phyloP scores from a whole-genome alignment of 2,797 vertebrate species.

The Bradypus variegatus region DNA sequence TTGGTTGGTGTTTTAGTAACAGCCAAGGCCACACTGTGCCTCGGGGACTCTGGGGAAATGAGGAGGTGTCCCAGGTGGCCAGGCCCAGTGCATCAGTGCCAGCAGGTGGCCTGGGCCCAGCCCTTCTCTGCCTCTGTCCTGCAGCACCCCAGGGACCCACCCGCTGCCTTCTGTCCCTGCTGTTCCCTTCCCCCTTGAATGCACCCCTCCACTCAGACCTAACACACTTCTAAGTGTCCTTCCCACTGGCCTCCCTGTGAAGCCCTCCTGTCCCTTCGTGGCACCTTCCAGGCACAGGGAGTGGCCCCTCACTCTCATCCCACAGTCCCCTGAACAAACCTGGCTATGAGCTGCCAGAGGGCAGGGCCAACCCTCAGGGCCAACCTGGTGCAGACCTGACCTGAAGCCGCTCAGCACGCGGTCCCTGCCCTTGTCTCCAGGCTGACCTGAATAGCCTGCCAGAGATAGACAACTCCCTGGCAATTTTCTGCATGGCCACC shows the following conservation, averaged over 20 bases:
- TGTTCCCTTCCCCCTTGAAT: neutral
- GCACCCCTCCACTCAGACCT: neutral
- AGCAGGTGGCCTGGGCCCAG: too few relatives aligned
- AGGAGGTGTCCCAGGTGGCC: neutral
- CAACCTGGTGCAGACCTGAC: neutral
- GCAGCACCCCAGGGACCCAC: neutral
- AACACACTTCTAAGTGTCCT: neutral
- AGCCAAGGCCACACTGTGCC: neutral
- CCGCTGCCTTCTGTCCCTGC: fast-evolving
- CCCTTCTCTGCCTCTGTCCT: neutral
- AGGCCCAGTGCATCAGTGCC: neutral
- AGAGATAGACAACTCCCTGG: slow-evolving; percentile 90
- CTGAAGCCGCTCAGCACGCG: too few relatives aligned
- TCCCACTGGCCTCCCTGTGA: too few relatives aligned
- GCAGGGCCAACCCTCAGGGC: neutral
- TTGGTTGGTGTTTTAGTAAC: neutral
- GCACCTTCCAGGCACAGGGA: neutral
- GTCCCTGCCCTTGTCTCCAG: slow-evolving; percentile 66
- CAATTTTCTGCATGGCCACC: slow-evolving; percentile 97
- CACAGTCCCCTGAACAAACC: neutral
- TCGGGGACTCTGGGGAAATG: neutral
- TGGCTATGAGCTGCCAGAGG: neutral
- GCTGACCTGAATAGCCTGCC: slow-evolving; percentile 86
- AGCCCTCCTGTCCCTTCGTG: neutral
- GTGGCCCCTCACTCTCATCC: neutral